Evolutionary conservation across 2,797 vertebrate genomes (phyloP).

Genomic region (Columba guinea): DNA sequence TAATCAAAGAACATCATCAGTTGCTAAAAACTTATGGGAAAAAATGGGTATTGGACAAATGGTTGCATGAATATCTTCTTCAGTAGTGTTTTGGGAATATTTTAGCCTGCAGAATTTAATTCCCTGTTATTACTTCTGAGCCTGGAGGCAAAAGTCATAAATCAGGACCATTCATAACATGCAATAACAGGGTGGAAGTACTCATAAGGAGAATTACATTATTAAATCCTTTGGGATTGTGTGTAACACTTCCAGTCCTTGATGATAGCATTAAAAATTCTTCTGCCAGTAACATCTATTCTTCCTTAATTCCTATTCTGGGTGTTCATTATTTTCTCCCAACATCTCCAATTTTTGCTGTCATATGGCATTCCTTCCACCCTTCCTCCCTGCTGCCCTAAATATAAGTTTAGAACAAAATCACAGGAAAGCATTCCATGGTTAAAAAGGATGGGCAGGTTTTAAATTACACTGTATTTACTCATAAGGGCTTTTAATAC

Average conservation of each 20-base stretch:
- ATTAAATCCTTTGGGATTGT: slow-evolving; percentile 9
- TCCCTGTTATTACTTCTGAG: slow-evolving; percentile 58
- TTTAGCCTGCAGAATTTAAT: slow-evolving; percentile 52
- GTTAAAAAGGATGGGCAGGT: slow-evolving; percentile 32
- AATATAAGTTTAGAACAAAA: slow-evolving; percentile 38
- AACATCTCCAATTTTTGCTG: neutral
- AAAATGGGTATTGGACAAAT: neutral
- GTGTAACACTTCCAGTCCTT: slow-evolving; percentile 9
- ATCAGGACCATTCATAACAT: slow-evolving; percentile 37
- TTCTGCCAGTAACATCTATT: neutral
- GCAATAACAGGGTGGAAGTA: slow-evolving; percentile 45
- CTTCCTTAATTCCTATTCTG: neutral
- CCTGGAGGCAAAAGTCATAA: slow-evolving; percentile 46
- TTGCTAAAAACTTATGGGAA: neutral
- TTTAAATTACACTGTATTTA: slow-evolving; percentile 49
- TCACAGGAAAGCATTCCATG: slow-evolving; percentile 4
- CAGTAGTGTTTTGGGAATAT: slow-evolving; percentile 37
- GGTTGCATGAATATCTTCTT: neutral
- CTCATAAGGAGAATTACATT: slow-evolving; percentile 33
- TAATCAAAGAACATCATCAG: slow-evolving; percentile 27
- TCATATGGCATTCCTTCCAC: neutral
- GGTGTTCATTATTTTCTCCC: neutral
- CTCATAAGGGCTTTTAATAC: slow-evolving; percentile 30
- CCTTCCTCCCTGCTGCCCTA: slow-evolving; percentile 1
- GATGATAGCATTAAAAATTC: neutral